Evolutionary conservation across 2,888 invertebrate genomes (phyloP).

Genomic region (Abscondita cerata): DNA sequence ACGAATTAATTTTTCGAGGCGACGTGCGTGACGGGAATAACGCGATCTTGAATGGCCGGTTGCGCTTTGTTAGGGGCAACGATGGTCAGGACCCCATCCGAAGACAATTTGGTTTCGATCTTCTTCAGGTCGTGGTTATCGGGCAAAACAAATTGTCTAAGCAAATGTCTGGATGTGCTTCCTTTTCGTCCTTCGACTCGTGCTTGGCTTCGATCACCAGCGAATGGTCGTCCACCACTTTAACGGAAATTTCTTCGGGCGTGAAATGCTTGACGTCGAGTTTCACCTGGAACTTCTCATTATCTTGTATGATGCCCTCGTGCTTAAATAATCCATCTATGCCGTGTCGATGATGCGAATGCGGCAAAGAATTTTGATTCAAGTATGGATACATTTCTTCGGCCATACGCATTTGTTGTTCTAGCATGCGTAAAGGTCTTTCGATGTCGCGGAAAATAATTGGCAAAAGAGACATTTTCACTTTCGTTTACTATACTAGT

Average conservation of each 20-base stretch:
- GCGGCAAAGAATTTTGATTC: too few species aligned
- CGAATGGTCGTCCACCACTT: slow-evolving; percentile 25
- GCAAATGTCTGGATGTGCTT: slow-evolving; percentile 70
- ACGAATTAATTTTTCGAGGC: slow-evolving; percentile 30
- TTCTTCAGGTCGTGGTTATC: slow-evolving; percentile 76
- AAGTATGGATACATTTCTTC: not conserved
- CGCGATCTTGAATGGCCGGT: slow-evolving; percentile 54
- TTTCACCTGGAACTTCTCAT: slow-evolving; percentile 18
- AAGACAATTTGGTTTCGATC: slow-evolving; percentile 76
- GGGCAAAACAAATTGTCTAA: slow-evolving; percentile 76
- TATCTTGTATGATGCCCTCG: not conserved
- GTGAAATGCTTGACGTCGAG: slow-evolving; percentile 28
- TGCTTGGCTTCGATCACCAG: slow-evolving; percentile 32
- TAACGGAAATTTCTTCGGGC: slow-evolving; percentile 29
- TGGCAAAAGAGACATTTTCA: not conserved
- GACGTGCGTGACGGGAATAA: slow-evolving; percentile 58
- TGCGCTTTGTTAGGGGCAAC: slow-evolving; percentile 66
- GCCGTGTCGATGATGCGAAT: not conserved
- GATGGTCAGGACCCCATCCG: slow-evolving; percentile 76
- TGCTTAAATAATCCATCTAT: not conserved
- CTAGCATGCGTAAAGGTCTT: not conserved
- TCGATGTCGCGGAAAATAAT: not conserved
- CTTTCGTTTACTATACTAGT: too few species aligned
- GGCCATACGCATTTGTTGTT: not conserved
- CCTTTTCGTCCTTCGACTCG: slow-evolving; percentile 21